These are phyloP conservation scores for Spatula versicolor DNA, from an alignment of 2,797 vertebrate genomes.

Conservation along the genomic window DNA sequence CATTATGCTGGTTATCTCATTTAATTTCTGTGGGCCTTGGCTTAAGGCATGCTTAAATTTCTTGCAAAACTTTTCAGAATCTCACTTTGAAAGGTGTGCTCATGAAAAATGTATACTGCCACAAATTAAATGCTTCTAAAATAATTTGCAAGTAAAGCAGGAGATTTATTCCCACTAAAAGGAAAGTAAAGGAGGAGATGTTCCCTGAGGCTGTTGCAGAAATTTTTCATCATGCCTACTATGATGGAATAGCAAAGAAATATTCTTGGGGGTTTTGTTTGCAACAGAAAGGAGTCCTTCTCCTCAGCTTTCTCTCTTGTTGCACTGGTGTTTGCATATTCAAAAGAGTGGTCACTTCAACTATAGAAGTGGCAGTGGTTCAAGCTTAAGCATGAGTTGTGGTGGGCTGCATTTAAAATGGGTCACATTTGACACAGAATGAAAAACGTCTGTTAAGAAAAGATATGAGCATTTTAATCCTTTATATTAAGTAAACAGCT, in stretches of 20 bases:
- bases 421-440: background rate
- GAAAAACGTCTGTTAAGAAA: background rate
- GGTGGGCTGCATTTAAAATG: constrained; percentile 3
- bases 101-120: constrained; percentile 45
- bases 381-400: background rate
- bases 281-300: background rate
- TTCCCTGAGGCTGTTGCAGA: constrained; percentile 1
- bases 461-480: background rate
- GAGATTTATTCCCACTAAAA: constrained; percentile 46
- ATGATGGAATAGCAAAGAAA: constrained; percentile 18
- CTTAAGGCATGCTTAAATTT: background rate
- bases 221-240: background rate
- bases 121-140: constrained; percentile 55
- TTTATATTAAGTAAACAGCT: background rate
- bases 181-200: background rate
- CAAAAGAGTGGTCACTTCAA: constrained; percentile 22
- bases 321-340: background rate
- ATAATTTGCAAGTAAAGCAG: constrained; percentile 43
- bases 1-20: constrained; percentile 28
- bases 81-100: constrained; percentile 21
- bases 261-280: background rate
- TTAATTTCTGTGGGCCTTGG: constrained; percentile 27
- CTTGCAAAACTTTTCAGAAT: constrained; percentile 54
- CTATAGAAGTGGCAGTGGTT: background rate
- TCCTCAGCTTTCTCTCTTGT: constrained; percentile 20